Evolutionary conservation across 2,113 vertebrate species (phyloP).

Genomic region (Stercorarius parasiticus): DNA sequence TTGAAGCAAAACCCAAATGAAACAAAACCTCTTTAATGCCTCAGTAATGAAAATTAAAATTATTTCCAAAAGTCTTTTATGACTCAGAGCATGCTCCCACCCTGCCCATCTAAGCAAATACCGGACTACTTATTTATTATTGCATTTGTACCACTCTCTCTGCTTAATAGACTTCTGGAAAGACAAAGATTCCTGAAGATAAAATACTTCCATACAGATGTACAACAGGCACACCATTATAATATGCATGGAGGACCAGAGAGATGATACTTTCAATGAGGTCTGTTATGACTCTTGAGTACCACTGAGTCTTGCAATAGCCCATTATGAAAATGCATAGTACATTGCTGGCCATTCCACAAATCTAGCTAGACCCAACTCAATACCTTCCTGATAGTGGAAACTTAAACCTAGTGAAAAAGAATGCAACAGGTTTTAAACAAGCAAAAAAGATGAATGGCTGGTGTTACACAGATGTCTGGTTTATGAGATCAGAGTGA

Average conservation of each 20-base stretch:
- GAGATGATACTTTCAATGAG: fast-evolving
- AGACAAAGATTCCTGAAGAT: neutral
- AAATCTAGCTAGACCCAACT: neutral
- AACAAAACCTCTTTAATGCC: neutral
- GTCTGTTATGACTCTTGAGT: fast-evolving
- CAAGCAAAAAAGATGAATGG: neutral
- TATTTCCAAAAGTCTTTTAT: neutral
- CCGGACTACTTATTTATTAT: neutral
- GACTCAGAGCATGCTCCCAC: neutral
- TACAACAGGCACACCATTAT: neutral
- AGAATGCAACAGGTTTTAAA: neutral
- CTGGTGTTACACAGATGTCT: neutral
- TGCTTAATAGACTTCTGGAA: neutral
- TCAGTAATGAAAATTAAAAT: neutral
- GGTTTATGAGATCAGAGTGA: neutral
- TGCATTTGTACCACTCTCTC: neutral
- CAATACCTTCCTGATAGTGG: neutral
- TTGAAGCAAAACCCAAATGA: neutral
- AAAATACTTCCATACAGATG: neutral
- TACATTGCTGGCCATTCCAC: neutral
- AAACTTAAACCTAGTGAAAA: neutral
- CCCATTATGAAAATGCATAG: neutral
- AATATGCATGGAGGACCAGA: neutral
- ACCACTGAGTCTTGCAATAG: neutral
- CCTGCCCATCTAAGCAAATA: neutral